Percentiles rank a stretch among this genome's conserved stretches.
Conservation (phyloP, 2,888 invertebrate genomes). For the Saturnia japonica region DNA sequence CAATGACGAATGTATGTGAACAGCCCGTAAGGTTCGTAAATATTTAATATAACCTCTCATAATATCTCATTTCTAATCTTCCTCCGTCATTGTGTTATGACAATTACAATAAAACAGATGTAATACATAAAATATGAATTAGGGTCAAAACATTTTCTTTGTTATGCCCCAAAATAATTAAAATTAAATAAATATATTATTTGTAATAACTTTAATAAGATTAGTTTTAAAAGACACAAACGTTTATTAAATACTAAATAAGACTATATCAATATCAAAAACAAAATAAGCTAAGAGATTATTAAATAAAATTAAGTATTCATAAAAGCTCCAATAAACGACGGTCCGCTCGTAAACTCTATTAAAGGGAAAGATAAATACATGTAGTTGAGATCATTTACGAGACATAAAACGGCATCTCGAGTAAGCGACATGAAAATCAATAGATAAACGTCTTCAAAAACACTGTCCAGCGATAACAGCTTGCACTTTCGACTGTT, state of each 20-base stretch:
- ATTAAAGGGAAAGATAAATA: slow-evolving; percentile 60
- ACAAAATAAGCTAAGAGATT: background rate
- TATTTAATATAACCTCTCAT: too few species aligned
- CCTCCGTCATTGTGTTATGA: too few species aligned
- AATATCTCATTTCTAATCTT: too few species aligned
- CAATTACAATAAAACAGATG: too few species aligned
- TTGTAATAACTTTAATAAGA: too few species aligned
- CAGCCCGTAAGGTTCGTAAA: too few species aligned
- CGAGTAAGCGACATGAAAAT: slow-evolving; percentile 60
- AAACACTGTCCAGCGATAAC: slow-evolving; percentile 39
- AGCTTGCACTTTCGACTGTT: background rate
- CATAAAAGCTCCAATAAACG: slow-evolving; percentile 18
- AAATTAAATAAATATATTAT: background rate
- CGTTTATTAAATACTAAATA: background rate
- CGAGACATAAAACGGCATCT: slow-evolving; percentile 40
- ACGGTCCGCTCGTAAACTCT: slow-evolving; percentile 37
- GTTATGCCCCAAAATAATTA: too few species aligned
- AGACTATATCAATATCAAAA: background rate
- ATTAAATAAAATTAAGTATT: background rate
- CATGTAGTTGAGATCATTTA: slow-evolving; percentile 39
- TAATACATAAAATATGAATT: too few species aligned
- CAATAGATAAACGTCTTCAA: slow-evolving; percentile 64
- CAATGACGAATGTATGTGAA: too few species aligned
- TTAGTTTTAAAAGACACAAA: too few species aligned
- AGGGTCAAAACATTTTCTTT: too few species aligned